Evolutionary conservation across 2,888 invertebrate species (phyloP).

Genomic region (Palloptera scutellata): DNA sequence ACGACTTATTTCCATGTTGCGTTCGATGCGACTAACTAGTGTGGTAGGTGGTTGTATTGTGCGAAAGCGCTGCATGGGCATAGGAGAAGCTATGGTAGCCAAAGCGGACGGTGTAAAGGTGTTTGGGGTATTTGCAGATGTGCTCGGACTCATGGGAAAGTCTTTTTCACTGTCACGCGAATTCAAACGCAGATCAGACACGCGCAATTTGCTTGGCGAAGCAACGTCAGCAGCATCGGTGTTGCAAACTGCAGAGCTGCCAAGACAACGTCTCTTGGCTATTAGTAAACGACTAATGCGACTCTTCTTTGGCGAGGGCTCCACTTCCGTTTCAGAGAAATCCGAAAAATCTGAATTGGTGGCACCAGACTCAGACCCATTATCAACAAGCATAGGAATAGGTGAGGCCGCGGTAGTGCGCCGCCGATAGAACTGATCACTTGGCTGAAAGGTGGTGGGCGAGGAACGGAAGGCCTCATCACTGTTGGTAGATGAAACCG

Average conservation of each 20-base stretch:
- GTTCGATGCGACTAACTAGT: conserved; percentile 48
- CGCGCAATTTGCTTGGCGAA: conserved; percentile 75
- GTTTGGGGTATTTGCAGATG: conserved; percentile 14
- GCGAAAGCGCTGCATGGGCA: conserved; percentile 37
- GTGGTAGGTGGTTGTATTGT: conserved; percentile 52
- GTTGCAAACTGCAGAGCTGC: conserved; percentile 43
- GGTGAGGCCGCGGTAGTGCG: conserved; percentile 59
- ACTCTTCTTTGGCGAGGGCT: conserved; percentile 79
- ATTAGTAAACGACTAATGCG: conserved; percentile 64
- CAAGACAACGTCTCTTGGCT: conserved; percentile 65
- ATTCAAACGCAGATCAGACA: conserved; percentile 73
- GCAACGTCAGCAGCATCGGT: conserved; percentile 66
- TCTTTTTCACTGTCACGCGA: conserved; percentile 70
- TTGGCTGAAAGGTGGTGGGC: conserved; percentile 59
- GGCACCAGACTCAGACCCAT: conserved; percentile 59
- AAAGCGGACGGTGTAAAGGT: conserved; percentile 27
- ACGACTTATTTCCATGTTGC: conserved; percentile 44
- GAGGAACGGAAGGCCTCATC: conserved; percentile 60
- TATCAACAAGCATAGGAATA: conserved; percentile 60
- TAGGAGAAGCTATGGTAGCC: conserved; percentile 10
- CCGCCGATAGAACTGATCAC: conserved; percentile 60
- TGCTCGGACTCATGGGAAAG: conserved; percentile 43
- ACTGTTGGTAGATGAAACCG: conserved; percentile 35
- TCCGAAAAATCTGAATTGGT: conserved; percentile 66
- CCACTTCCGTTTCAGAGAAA: conserved; percentile 74